Conservation (phyloP, 2,888 invertebrate species). For the Plebejus anna region DNA sequence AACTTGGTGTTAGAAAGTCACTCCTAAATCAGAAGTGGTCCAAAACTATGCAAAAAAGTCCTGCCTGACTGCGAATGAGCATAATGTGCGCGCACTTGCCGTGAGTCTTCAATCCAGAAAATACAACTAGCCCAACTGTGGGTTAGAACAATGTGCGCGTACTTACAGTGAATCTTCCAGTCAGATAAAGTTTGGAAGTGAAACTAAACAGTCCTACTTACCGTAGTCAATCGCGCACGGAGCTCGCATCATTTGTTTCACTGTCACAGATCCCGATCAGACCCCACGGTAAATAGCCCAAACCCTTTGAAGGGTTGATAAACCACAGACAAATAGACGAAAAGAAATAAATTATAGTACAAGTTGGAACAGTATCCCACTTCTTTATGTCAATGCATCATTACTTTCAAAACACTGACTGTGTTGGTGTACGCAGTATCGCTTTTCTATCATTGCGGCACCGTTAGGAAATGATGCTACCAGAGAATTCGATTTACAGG, state of each 20-base stretch:
- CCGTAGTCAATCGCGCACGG: constrained; percentile 55
- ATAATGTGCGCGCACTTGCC: too few species aligned
- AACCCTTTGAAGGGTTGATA: constrained; percentile 37
- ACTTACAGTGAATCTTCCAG: not conserved
- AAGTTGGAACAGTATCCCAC: not conserved
- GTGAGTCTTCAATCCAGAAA: too few species aligned
- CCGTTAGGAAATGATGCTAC: too few species aligned
- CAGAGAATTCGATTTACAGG: too few species aligned
- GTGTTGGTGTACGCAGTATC: not conserved
- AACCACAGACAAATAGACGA: constrained; percentile 48
- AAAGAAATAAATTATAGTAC: constrained; percentile 25
- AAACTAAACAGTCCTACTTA: constrained; percentile 34
- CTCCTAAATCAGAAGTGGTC: too few species aligned
- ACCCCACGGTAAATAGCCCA: constrained; percentile 59
- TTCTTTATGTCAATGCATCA: not conserved
- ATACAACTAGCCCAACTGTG: too few species aligned
- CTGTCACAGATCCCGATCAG: constrained; percentile 55
- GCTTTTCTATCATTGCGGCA: not conserved
- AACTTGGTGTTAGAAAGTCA: too few species aligned
- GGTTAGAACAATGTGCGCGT: too few species aligned
- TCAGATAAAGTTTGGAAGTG: not conserved
- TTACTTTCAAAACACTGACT: not conserved
- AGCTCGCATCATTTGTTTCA: constrained; percentile 64
- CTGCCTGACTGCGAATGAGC: too few species aligned
- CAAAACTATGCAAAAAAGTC: too few species aligned